phyloP scores from a whole-genome alignment of 2,888 invertebrate species.

The Pogonocherus hispidulus region DNA sequence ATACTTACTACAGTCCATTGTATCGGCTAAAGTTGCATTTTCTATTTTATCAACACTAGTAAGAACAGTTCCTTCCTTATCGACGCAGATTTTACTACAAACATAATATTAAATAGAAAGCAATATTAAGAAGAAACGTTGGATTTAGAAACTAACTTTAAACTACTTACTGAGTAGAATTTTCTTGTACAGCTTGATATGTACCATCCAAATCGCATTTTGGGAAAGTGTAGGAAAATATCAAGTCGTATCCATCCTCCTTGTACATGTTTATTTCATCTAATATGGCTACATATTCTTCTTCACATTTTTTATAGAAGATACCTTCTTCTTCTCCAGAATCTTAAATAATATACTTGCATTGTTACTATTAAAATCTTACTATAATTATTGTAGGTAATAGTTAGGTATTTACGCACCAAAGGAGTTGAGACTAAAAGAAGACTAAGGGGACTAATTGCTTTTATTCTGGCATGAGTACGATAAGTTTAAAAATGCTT shows the following conservation, averaged over 20 bases:
- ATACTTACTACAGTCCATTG: conserved; percentile 77
- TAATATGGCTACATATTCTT: conserved; percentile 57
- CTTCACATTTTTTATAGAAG: conserved; percentile 68
- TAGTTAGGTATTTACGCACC: too few relatives aligned
- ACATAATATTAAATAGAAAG: conserved; percentile 16
- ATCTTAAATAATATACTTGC: conserved; percentile 41
- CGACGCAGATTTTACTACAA: conserved; percentile 72
- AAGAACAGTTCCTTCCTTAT: conserved; percentile 72
- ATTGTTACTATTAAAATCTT: neutral
- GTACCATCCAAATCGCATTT: conserved; percentile 71
- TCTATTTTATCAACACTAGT: conserved; percentile 67
- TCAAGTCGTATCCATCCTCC: conserved; percentile 58
- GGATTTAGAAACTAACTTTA: too few relatives aligned
- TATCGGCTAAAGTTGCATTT: conserved; percentile 60
- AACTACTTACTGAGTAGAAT: conserved; percentile 61
- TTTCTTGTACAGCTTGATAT: conserved; percentile 68
- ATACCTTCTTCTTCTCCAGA: conserved; percentile 42
- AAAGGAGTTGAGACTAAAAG: too few relatives aligned
- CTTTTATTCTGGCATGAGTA: too few relatives aligned
- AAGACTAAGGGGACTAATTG: too few relatives aligned
- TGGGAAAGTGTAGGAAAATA: conserved; percentile 63
- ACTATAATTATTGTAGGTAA: neutral
- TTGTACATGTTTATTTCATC: conserved; percentile 60
- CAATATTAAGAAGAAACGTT: conserved; percentile 16
- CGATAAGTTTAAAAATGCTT: too few relatives aligned